These are phyloP conservation scores for Columba livia DNA, from an alignment of 2,113 vertebrate genomes.

Conservation along the genomic window DNA sequence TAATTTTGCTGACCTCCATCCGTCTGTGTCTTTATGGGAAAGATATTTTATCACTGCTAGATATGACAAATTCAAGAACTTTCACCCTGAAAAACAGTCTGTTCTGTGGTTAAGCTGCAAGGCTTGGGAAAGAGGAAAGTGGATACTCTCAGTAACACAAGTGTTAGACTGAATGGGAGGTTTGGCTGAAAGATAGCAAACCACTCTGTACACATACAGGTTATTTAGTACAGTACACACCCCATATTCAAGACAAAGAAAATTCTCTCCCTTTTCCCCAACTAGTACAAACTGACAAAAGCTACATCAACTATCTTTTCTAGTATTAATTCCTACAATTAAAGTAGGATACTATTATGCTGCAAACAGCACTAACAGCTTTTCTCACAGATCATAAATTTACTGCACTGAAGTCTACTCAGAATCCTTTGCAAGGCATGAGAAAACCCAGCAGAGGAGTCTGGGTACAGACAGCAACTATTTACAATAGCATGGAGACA, in stretches of 20 bases:
- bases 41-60: neutral
- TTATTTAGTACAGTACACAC: neutral
- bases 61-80: neutral
- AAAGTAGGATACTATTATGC: neutral
- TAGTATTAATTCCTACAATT: neutral
- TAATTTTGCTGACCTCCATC: neutral
- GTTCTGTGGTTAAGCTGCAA: neutral
- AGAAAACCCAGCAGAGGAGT: neutral
- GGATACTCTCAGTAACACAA: neutral
- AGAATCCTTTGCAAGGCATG: neutral
- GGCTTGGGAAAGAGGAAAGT: neutral
- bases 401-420: neutral
- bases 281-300: neutral
- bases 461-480: neutral
- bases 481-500: rapidly evolving
- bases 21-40: neutral
- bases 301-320: neutral
- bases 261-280: neutral
- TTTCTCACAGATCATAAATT: neutral
- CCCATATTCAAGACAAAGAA: neutral
- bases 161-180: neutral
- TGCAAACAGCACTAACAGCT: neutral
- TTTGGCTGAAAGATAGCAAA: neutral
- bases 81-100: neutral
- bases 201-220: rapidly evolving